Percentiles rank a stretch among this genome's conserved stretches.
Conservation (phyloP, 1,140 invertebrate species). For the Apis cerana region DNA sequence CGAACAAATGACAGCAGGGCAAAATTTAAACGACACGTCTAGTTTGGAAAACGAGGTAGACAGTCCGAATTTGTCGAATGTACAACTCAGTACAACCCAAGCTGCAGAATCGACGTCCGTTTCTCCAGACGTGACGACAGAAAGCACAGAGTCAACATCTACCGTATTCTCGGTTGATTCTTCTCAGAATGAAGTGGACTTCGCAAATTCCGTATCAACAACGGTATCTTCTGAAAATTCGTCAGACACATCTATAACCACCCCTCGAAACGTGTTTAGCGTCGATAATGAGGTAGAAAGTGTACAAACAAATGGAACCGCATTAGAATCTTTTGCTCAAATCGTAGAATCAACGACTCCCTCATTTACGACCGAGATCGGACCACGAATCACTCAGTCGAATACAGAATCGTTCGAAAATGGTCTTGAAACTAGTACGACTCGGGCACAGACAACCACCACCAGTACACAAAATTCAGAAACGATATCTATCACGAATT, state of each 20-base stretch:
- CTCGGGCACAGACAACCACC: conserved; percentile 18
- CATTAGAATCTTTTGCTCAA: background rate
- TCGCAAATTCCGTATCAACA: background rate
- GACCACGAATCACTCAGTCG: background rate
- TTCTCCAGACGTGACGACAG: background rate
- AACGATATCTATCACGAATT: conserved; percentile 43
- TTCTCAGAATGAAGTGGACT: conserved; percentile 34
- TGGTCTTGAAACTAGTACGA: conserved; percentile 15
- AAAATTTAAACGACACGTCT: conserved; percentile 2
- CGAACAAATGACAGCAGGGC: conserved; percentile 6
- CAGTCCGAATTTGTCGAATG: background rate
- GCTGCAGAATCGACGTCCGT: conserved; percentile 12
- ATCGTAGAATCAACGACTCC: conserved; percentile 11
- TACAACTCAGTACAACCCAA: background rate
- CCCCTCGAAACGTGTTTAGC: background rate
- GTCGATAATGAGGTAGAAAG: conserved; percentile 11
- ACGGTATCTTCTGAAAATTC: conserved; percentile 4
- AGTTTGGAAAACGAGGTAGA: conserved; percentile 21
- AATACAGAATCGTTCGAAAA: background rate
- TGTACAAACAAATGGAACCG: conserved; percentile 45
- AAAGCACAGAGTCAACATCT: conserved; percentile 10
- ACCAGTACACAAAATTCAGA: conserved; percentile 23
- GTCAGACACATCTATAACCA: conserved; percentile 16
- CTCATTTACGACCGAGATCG: conserved; percentile 5
- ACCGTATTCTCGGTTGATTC: conserved; percentile 10